These are phyloP conservation scores for Byasa hedistus DNA, from an alignment of 2,888 invertebrate species.

Conservation along the genomic window DNA sequence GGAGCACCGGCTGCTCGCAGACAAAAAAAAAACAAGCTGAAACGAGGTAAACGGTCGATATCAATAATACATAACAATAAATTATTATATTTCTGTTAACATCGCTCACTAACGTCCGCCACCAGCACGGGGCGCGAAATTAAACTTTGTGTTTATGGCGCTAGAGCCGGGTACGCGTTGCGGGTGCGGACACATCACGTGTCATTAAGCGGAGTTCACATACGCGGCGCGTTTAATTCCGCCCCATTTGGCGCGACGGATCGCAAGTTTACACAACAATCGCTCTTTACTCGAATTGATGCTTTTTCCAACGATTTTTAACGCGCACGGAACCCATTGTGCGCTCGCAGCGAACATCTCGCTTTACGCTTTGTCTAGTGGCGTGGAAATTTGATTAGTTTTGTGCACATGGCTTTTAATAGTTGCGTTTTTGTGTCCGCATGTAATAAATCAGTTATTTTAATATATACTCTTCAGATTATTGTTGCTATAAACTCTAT, in stretches of 20 bases:
- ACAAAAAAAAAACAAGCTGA: conserved; percentile 36
- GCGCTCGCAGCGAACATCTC: conserved; percentile 45
- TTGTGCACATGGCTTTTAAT: conserved; percentile 65
- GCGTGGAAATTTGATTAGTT: conserved; percentile 77
- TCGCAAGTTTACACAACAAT: conserved; percentile 76
- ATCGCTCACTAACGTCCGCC: too few relatives aligned
- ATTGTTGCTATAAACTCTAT: too few relatives aligned
- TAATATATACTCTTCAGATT: conserved; percentile 7
- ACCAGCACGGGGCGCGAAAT: background rate
- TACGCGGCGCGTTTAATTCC: conserved; percentile 64
- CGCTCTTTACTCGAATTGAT: conserved; percentile 69
- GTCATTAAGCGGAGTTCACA: conserved; percentile 76
- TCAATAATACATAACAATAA: conserved; percentile 41
- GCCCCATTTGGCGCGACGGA: conserved; percentile 76
- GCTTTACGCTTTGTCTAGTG: conserved; percentile 56
- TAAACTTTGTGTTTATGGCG: background rate
- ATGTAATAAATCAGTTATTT: conserved; percentile 60
- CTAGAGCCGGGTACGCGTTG: conserved; percentile 32
- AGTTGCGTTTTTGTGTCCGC: conserved; percentile 48
- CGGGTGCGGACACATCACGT: conserved; percentile 57
- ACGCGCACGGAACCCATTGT: conserved; percentile 63
- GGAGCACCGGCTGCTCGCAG: conserved; percentile 54
- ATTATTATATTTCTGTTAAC: conserved; percentile 37
- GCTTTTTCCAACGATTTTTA: conserved; percentile 69
- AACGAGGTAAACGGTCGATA: conserved; percentile 46